Percentiles rank a stretch among this genome's conserved stretches.
Conservation (phyloP, 92 coral and sea anemone species). For the Porites evermanni region DNA sequence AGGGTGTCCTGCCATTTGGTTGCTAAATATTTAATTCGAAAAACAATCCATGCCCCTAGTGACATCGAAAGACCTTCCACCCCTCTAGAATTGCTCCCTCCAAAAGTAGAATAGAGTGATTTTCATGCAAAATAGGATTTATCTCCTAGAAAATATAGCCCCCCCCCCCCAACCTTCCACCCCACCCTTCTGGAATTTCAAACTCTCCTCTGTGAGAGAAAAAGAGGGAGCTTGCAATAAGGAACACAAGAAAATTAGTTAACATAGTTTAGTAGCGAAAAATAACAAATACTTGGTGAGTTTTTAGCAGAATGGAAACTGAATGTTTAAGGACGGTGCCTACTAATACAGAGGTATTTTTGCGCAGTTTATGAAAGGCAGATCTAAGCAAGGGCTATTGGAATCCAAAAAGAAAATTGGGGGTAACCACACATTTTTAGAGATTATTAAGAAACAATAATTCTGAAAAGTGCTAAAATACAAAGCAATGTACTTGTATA, state of each 20-base stretch:
- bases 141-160: slow-evolving; percentile 6
- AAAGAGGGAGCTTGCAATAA: background rate
- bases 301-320: slow-evolving; percentile 6
- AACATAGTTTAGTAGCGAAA: background rate
- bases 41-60: too few species aligned
- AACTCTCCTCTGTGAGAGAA: slow-evolving; percentile 4
- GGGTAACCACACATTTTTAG: too few species aligned
- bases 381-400: too few species aligned
- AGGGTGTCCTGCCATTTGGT: too few species aligned
- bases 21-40: too few species aligned
- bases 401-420: too few species aligned
- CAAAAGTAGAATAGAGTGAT: slow-evolving; percentile 10
- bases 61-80: too few species aligned
- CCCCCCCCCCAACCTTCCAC: background rate
- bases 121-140: slow-evolving; percentile 13
- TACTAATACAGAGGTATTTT: too few species aligned
- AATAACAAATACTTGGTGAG: slow-evolving; percentile 1
- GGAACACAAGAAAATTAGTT: background rate
- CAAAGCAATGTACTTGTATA: background rate
- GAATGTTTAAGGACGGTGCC: background rate
- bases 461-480: background rate
- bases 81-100: background rate
- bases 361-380: too few species aligned
- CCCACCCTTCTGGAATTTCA: slow-evolving; percentile 9
- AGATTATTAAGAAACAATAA: too few species aligned